phyloP scores from a whole-genome alignment of 2,113 vertebrate genomes.

The Amphilophus citrinellus region DNA sequence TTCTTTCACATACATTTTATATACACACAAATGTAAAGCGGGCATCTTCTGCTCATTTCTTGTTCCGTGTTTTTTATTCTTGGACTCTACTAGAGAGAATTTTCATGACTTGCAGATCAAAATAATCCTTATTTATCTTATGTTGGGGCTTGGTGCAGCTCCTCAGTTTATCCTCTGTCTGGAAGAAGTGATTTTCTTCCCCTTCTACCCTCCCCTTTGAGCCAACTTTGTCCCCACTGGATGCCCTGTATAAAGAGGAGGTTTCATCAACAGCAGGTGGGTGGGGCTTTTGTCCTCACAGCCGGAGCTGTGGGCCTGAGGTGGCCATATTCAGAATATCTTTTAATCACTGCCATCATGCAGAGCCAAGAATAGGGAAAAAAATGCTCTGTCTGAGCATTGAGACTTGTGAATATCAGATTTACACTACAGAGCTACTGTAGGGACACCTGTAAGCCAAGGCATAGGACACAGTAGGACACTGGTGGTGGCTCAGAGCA shows the following conservation, averaged over 20 bases:
- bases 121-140: not conserved
- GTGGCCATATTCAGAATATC: not conserved
- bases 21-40: not conserved
- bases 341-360: not conserved
- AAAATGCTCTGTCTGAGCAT: not conserved
- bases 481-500: not conserved
- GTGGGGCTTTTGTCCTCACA: not conserved
- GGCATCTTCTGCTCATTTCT: not conserved
- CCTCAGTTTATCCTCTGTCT: not conserved
- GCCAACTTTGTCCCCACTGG: not conserved
- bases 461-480: not conserved
- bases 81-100: not conserved
- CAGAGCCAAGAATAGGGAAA: not conserved
- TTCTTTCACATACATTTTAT: not conserved
- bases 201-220: not conserved
- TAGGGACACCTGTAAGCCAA: not conserved
- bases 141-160: not conserved
- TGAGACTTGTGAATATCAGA: not conserved
- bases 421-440: not conserved
- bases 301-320: not conserved
- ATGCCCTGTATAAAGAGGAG: not conserved
- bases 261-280: not conserved
- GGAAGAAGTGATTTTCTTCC: not conserved
- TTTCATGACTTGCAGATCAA: not conserved
- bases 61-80: not conserved